Percentiles rank a stretch among this genome's conserved stretches.
phyloP scores from a whole-genome alignment of 2,888 invertebrate species.

The Plutella xylostella region DNA sequence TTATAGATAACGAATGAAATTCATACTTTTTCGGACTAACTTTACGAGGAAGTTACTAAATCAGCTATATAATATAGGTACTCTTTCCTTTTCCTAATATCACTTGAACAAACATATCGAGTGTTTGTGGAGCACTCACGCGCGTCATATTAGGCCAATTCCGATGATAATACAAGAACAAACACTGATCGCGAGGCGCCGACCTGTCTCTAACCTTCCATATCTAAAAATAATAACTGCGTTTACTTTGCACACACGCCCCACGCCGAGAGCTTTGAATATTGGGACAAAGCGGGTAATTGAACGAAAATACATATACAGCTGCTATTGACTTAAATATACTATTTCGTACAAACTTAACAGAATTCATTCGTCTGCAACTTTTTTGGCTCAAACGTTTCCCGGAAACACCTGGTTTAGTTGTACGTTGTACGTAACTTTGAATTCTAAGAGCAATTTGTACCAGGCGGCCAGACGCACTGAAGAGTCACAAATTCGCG shows the following conservation, averaged over 20 bases:
- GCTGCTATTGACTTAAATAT: neutral
- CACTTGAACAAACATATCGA: neutral
- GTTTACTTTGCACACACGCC: neutral
- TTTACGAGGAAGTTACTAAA: neutral
- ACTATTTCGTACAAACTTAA: too few species aligned
- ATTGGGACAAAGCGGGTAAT: neutral
- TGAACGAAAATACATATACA: neutral
- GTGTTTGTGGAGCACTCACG: conserved; percentile 9
- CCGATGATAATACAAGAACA: conserved; percentile 25
- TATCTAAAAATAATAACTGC: conserved; percentile 25
- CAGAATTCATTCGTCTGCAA: too few species aligned
- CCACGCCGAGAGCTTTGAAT: neutral
- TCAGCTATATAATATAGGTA: neutral
- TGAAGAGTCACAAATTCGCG: too few species aligned
- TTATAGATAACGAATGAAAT: neutral
- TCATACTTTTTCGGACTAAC: neutral
- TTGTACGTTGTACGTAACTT: too few species aligned
- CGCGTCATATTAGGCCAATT: conserved; percentile 27
- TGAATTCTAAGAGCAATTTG: too few species aligned
- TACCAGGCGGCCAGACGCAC: too few species aligned
- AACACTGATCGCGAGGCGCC: conserved; percentile 19
- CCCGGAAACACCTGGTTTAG: too few species aligned
- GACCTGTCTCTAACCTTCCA: conserved; percentile 13
- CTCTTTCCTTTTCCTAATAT: neutral
- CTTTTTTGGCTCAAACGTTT: too few species aligned